phyloP scores from a whole-genome alignment of 2,797 vertebrate genomes.

The Jordanella pulchra region DNA sequence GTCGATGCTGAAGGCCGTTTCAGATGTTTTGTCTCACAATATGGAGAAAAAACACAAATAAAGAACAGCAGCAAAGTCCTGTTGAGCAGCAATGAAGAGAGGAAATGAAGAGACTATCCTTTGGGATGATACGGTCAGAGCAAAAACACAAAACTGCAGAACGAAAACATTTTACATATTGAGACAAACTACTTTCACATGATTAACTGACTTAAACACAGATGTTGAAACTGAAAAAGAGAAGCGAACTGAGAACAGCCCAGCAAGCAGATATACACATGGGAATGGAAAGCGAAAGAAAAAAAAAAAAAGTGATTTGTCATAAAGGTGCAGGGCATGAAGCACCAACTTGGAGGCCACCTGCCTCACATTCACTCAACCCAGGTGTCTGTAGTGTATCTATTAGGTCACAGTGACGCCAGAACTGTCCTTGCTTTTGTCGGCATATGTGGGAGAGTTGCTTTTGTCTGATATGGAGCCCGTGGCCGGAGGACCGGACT shows the following conservation, averaged over 20 bases:
- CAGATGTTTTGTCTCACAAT: constrained; percentile 41
- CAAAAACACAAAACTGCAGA: constrained; percentile 53
- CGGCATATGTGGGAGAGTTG: constrained; percentile 75
- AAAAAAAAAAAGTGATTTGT: constrained; percentile 52
- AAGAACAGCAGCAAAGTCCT: constrained; percentile 47
- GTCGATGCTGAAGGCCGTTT: constrained; percentile 42
- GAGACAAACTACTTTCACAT: constrained; percentile 64
- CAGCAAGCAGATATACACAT: constrained; percentile 45
- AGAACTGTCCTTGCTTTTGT: constrained; percentile 90
- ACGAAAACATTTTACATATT: constrained; percentile 67
- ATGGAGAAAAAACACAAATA: constrained; percentile 38
- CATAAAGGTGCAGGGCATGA: constrained; percentile 52
- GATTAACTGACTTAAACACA: constrained; percentile 53
- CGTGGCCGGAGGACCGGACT: constrained; percentile 78
- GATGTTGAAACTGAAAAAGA: constrained; percentile 46
- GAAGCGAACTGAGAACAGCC: constrained; percentile 40
- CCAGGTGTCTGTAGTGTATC: constrained; percentile 54
- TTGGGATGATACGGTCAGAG: constrained; percentile 60
- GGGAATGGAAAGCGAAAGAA: constrained; percentile 48
- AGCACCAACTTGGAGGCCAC: constrained; percentile 41
- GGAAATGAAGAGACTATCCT: constrained; percentile 47
- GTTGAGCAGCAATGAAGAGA: constrained; percentile 62
- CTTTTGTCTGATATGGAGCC: constrained; percentile 87
- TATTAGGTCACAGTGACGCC: constrained; percentile 86
- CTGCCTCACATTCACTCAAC: constrained; percentile 32